These are phyloP conservation scores for Pachyrhynchus sulphureomaculatus DNA, from an alignment of 1,140 invertebrate genomes.

Conservation along the genomic window DNA sequence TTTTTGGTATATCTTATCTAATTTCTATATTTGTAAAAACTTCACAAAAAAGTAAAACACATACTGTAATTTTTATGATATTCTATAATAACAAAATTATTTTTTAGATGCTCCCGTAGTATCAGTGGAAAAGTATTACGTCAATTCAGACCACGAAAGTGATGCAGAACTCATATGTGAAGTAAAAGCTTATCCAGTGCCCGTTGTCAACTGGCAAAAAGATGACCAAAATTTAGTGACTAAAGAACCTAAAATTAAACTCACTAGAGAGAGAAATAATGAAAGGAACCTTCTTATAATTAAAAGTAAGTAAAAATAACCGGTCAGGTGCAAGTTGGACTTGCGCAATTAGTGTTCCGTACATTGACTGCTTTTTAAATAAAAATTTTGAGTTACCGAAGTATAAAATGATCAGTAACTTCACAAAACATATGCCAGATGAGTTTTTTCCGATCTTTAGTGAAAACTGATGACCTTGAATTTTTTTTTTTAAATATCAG, in stretches of 20 bases:
- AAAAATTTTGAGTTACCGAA: too few relatives aligned
- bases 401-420: too few relatives aligned
- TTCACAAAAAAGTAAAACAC: neutral
- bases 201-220: conserved; percentile 38
- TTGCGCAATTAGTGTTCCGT: too few relatives aligned
- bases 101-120: conserved; percentile 40
- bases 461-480: too few relatives aligned
- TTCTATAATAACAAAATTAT: too few relatives aligned
- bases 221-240: conserved; percentile 30
- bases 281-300: conserved; percentile 33
- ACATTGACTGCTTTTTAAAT: too few relatives aligned
- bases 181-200: conserved; percentile 37
- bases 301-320: conserved; percentile 20
- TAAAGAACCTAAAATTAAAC: conserved; percentile 23
- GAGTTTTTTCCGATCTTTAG: too few relatives aligned
- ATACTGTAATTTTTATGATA: neutral
- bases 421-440: too few relatives aligned
- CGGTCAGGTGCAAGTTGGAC: too few relatives aligned
- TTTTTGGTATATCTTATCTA: too few relatives aligned
- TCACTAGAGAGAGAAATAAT: conserved; percentile 20
- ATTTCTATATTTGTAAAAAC: too few relatives aligned
- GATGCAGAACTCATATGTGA: conserved; percentile 40
- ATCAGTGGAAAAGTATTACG: conserved; percentile 35
- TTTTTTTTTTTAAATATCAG: too few relatives aligned
- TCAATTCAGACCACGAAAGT: conserved; percentile 37